Evolutionary conservation across 2,113 vertebrate species (phyloP), one percentile per base, ranked within the genome.

Genomic region (Vombatus ursinus): DNA sequence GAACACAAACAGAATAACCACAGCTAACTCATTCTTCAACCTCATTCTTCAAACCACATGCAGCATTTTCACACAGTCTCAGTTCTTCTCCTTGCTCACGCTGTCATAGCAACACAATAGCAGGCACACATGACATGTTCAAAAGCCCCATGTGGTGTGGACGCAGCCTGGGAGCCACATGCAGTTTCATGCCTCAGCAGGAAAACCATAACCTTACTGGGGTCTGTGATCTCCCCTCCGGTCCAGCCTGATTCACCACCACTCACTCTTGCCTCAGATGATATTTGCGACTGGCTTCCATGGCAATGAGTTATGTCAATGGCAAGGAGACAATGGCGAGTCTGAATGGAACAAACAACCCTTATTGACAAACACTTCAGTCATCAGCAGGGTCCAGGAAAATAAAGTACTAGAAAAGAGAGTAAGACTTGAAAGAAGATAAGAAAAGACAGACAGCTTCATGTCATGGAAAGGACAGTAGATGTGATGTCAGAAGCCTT

Each of bases 1-100:
- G 12, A 50, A 50, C 90, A 50, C 49, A 90, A 50, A 90, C 90
- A 90, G 90, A 90, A 90, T 26, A 90, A 31, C 48, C 90, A 50
- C 90, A 50, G 49, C 90, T 50, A 50, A 28, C 47, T 90, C 90
- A 90, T 90, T 90, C 89, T 90, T 49, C 48, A 90, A 28, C 12
- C 44, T 90, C 89, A 90, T 90, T 49, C 90, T 90, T 50, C 49
- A 90, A 44, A 50, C 90, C 90, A 90, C 90, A 90, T 50, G 90
- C 48, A 50, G 90, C 89, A 50, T 90, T 90, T 90, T 90, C 90
- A 90, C 89, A 47, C 49, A 90, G n/a, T 84, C 68, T 84, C n/a
- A 84, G 16, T 84, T 84, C 68, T 84, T 44, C 37, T 77, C 68
- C 19, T 84, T 84, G 16, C 19, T 84, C n/a, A 84, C 11, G 68